Base-by-base conservation (phyloP, 2,113 vertebrate genomes). In the Neogale vison region DNA sequence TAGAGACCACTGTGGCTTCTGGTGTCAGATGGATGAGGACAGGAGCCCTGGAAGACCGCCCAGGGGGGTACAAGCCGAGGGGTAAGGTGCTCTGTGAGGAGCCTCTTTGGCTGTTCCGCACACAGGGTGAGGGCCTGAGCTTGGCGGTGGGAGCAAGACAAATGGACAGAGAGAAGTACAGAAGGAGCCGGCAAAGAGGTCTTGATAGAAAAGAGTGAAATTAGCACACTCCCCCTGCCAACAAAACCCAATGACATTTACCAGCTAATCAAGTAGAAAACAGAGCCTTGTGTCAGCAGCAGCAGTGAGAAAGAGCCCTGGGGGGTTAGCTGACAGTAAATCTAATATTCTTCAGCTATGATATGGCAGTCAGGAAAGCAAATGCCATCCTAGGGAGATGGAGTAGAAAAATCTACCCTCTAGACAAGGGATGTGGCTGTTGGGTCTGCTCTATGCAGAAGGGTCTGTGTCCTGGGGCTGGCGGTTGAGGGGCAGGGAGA, bases 201-300 rank as follows among this genome's bases (percentile, higher is more conserved):
- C 72, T 90, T 65, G 88, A 71, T 31, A 86, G 79, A 88, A 88
- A 57, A 88, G 7, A 57, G 31, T 87, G 76, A 96, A 96, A 90
- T 90, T 79, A 95, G 65, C 69, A 83, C 29, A 7, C 18, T 2
- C 1, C 23, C 4, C 14, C 23, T n/a, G n/a, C 42, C 18, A 61
- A 31, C 18, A 91, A 55, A 82, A 69, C 23, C 31, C 14, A 55
- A 23, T 92, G 67, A 88, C 72, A 83, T 79, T 59, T 80, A 39
- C 72, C 67, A 92, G 20, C 7, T 89, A 94, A 82, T 71, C 39
- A 59, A 89, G 39, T 45, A 90, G 50, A 88, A 96, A 95, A 88
- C 69, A 83, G 84, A 89, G n/a, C 42, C 47, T 11, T 13, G 39
- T 67, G 29, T 86, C 31, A 61, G 80, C 65, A 74, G 79, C 36